These are phyloP conservation scores for Donacobius atricapilla DNA, from an alignment of 2,113 vertebrate species.

Conservation along the genomic window DNA sequence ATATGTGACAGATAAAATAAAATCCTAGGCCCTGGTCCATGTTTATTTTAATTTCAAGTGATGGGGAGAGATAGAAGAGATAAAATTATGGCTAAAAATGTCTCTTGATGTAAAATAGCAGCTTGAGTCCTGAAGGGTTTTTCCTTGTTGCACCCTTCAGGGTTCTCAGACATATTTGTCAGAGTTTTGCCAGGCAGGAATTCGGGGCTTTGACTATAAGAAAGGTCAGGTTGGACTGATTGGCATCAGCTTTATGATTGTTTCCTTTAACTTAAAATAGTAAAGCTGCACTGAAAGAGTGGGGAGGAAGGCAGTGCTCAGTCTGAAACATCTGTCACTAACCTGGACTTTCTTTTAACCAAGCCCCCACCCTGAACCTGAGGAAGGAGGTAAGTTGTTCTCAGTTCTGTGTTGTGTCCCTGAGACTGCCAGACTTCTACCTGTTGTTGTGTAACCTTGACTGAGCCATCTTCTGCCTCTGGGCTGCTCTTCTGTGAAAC, in stretches of 20 bases:
- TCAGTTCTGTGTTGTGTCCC: neutral
- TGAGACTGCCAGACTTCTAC: neutral
- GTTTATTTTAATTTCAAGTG: conserved; percentile 73
- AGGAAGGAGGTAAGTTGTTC: neutral
- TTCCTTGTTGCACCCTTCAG: neutral
- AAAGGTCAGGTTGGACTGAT: neutral
- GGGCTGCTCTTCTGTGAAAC: neutral
- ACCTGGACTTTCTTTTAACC: neutral
- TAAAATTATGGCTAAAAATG: conserved; percentile 52
- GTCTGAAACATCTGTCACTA: neutral
- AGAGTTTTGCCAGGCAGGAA: neutral
- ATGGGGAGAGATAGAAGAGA: conserved; percentile 11
- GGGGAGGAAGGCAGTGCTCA: neutral
- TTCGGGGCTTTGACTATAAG: neutral
- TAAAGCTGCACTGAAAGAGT: neutral
- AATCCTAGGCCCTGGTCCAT: conserved; percentile 68
- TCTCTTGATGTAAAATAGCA: conserved; percentile 13
- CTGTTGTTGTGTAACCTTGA: neutral
- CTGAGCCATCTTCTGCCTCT: neutral
- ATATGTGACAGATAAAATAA: conserved; percentile 74
- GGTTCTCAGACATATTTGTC: neutral
- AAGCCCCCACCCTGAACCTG: neutral
- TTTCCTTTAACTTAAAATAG: neutral
- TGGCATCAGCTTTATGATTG: neutral
- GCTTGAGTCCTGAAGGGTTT: neutral